Base-by-base conservation (phyloP, 2,797 vertebrate species). In the Eurystomus glaucurus region DNA sequence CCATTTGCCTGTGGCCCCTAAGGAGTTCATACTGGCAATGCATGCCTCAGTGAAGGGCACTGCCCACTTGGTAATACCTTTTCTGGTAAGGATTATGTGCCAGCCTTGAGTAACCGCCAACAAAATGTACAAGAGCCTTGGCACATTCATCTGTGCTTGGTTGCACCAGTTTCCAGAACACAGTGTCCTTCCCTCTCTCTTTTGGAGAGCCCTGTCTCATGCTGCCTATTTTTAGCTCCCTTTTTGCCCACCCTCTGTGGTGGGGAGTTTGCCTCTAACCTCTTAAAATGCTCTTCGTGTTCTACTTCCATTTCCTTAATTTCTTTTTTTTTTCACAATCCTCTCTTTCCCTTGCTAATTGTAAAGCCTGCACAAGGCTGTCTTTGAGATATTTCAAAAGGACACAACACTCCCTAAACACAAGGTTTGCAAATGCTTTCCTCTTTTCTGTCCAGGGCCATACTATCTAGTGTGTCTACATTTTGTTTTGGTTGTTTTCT, bases 121-220 rank as follows among this genome's bases (percentile, higher is more conserved):
- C 39, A 83, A 77, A 94, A 85, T 52, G 89, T 85, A 92, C 92
- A 70, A 96, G 96, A 91, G 55, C 66, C 94, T 97, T 97, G 96
- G 92, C 91, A 95, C 89, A 55, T 68, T 94, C 11, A 10, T 76
- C 89, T 90, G 76, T 54, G 52, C 57, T 70, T 91, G 78, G 84
- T 92, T 85, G 57, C 86, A 92, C 94, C 88, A 68, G 78, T 88
- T 96, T 96, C 86, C 81, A 96, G 96, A 94, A 97, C 96, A 96
- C 64, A 46, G 89, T 95, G 97, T 97, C 86, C 97, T 97, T 92
- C 84, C 86, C 33, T 0, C n/a, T 95, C 46, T 89, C 81, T 91
- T 96, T 97, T 0, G 78, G 84, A 94, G 81, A 88, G 71, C 23
- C 35, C 52, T 82, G 88, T 92, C 86, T 91, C 75, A 77, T 87